These are phyloP conservation scores for Drosophila repleta DNA, from an alignment of 1,140 invertebrate genomes.

Conservation along the genomic window DNA sequence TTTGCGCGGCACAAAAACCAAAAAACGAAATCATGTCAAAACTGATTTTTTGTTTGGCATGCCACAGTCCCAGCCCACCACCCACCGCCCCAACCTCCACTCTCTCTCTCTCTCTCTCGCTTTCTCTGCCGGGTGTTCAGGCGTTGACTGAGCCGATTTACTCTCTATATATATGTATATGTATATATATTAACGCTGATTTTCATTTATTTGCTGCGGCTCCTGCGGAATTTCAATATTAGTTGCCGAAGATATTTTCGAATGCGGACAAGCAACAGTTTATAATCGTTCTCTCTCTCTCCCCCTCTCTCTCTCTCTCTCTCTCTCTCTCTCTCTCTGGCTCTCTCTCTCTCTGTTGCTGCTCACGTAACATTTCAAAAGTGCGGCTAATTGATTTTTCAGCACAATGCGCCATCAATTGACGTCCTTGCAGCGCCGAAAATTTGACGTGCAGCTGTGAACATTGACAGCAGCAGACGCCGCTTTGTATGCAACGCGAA, in stretches of 20 bases:
- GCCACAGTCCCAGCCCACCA: background rate
- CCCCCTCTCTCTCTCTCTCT: no score
- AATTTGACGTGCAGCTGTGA: slow-evolving; percentile 33
- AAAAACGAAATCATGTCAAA: slow-evolving; percentile 67
- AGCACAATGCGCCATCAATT: slow-evolving; percentile 62
- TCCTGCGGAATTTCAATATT: slow-evolving; percentile 74
- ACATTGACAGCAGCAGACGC: slow-evolving; percentile 50
- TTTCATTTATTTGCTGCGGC: slow-evolving; percentile 64
- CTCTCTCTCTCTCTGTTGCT: no score
- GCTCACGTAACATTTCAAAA: slow-evolving; percentile 77
- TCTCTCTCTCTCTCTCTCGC: no score
- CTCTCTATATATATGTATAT: slow-evolving; percentile 58
- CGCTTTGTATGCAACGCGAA: slow-evolving; percentile 62
- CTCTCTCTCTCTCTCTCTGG: no score
- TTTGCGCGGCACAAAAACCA: slow-evolving; percentile 63
- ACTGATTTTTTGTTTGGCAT: slow-evolving; percentile 58
- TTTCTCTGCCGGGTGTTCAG: background rate
- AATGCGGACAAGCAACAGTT: slow-evolving; percentile 29
- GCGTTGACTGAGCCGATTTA: slow-evolving; percentile 74
- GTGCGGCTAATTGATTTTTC: slow-evolving; percentile 81
- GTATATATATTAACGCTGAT: slow-evolving; percentile 55
- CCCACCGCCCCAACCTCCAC: background rate
- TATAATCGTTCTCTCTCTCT: slow-evolving; percentile 21
- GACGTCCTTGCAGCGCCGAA: slow-evolving; percentile 33
- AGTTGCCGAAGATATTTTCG: slow-evolving; percentile 62